Base-by-base conservation (phyloP, 1,140 invertebrate species). In the Vanessa atalanta region DNA sequence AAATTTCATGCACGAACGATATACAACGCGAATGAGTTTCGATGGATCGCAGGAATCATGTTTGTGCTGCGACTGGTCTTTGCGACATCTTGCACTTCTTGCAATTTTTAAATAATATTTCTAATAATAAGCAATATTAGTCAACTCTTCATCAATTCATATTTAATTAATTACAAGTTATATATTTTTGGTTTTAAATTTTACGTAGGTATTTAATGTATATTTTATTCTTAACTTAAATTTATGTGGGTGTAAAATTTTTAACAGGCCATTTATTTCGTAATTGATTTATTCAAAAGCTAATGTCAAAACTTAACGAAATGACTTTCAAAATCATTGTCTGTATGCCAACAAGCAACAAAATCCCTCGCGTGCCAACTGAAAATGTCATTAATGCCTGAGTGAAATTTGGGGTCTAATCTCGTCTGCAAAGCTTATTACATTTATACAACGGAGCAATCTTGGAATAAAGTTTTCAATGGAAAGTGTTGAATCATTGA, bases 401-500 rank as follows among this genome's bases (percentile, higher is more conserved):
- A 90, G 88, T 88, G 88, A 89, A 89, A 91, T 88, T 90, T 88
- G 85, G 90, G 87, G 88, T 86, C 88, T 92, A 91, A 92, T 91
- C 88, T 90, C 88, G 88, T 90, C 86, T 85, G 88, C 85, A 90
- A 88, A 92, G 89, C 89, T 89, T 92, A 92, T 91, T 92, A 92
- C 90, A 91, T 91, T 91, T 91, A 91, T 90, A 92, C 84, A 90
- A 89, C 84, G 86, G 83, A 89, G 88, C 90, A 90, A 92, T 92
- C 90, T 92, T 89, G 83, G 90, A 92, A 90, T 92, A 92, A 92
- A 92, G 87, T 92, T 90, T 90, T 92, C 85, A 90, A 92, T 92
- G 87, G 86, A 89, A 92, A 92, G 79, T 90, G 90, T 87, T 84
- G 89, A 91, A 85, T 92, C 90, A 92, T 85, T 85, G 87, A 86